A percentile compares a stretch with the other conserved stretches of the same genome.
phyloP scores from a whole-genome alignment of 2,888 invertebrate genomes.

The Athalia rosae region DNA sequence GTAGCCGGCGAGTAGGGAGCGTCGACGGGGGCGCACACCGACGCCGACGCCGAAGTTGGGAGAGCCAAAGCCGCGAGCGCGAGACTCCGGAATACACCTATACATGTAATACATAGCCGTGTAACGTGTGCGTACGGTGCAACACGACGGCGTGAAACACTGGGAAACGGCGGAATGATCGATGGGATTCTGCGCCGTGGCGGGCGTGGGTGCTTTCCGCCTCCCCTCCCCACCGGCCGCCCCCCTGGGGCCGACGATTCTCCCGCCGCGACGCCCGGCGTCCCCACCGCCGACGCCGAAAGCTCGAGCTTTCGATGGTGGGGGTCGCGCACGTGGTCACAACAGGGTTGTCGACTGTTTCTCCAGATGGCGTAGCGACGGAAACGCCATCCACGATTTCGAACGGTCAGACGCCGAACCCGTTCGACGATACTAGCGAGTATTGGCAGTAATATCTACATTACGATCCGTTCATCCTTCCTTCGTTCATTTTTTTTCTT shows the following conservation, averaged over 20 bases:
- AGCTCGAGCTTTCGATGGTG: constrained; percentile 48
- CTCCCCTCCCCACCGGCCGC: constrained; percentile 59
- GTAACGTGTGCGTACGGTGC: constrained; percentile 57
- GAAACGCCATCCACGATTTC: constrained; percentile 56
- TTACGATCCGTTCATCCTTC: too few relatives aligned
- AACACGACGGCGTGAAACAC: constrained; percentile 69
- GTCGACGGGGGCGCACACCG: constrained; percentile 50
- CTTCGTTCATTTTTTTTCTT: too few relatives aligned
- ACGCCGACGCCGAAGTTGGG: constrained; percentile 26
- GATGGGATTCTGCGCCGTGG: constrained; percentile 73
- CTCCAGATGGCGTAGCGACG: constrained; percentile 62
- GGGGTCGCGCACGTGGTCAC: constrained; percentile 62
- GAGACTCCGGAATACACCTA: not conserved
- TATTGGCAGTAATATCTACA: too few relatives aligned
- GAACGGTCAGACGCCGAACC: constrained; percentile 56
- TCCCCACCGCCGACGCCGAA: constrained; percentile 44
- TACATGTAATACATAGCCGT: not conserved
- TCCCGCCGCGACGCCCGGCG: constrained; percentile 40
- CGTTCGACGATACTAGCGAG: constrained; percentile 25
- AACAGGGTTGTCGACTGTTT: constrained; percentile 52
- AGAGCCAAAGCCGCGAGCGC: not conserved
- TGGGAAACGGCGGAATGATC: constrained; percentile 71
- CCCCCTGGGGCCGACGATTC: constrained; percentile 40
- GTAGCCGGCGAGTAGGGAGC: constrained; percentile 35
- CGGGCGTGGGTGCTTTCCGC: constrained; percentile 70